phyloP scores from a whole-genome alignment of 2,113 vertebrate genomes.

The Hiodon tergisus region DNA sequence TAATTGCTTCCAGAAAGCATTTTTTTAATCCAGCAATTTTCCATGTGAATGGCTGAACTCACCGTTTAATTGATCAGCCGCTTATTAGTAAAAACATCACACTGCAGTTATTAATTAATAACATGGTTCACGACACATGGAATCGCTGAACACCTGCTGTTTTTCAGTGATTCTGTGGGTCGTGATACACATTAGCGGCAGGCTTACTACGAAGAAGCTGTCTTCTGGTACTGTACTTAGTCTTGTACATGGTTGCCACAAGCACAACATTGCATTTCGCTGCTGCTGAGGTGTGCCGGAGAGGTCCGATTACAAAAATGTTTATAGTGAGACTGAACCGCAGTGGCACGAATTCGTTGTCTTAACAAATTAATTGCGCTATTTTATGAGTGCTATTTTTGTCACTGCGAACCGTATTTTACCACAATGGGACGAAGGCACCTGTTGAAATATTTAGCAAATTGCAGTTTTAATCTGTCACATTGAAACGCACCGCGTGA shows the following conservation, averaged over 20 bases:
- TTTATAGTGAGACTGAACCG: conserved; percentile 1
- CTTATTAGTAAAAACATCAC: not conserved
- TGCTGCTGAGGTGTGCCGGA: conserved; percentile 3
- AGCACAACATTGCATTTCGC: conserved; percentile 2
- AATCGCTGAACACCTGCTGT: conserved; percentile 14
- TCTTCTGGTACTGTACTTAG: conserved; percentile 15
- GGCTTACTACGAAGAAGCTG: not conserved
- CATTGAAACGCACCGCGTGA: too few relatives aligned
- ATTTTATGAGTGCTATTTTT: too few relatives aligned
- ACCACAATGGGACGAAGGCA: not conserved
- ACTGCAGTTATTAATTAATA: conserved; percentile 16
- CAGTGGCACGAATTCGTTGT: too few relatives aligned
- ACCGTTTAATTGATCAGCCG: conserved; percentile 20
- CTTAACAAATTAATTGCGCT: too few relatives aligned
- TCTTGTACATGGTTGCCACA: conserved; percentile 2
- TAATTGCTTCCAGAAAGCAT: conserved; percentile 61
- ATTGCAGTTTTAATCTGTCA: too few relatives aligned
- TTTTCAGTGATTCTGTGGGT: too few relatives aligned
- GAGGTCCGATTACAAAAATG: conserved; percentile 4
- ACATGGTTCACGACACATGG: conserved; percentile 9
- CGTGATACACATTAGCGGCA: too few relatives aligned
- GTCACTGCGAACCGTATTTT: too few relatives aligned
- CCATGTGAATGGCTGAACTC: conserved; percentile 8
- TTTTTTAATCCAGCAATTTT: conserved; percentile 19
- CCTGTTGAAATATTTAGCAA: too few relatives aligned